Conservation (phyloP, 2,797 vertebrate genomes). For the Erpetoichthys calabaricus region DNA sequence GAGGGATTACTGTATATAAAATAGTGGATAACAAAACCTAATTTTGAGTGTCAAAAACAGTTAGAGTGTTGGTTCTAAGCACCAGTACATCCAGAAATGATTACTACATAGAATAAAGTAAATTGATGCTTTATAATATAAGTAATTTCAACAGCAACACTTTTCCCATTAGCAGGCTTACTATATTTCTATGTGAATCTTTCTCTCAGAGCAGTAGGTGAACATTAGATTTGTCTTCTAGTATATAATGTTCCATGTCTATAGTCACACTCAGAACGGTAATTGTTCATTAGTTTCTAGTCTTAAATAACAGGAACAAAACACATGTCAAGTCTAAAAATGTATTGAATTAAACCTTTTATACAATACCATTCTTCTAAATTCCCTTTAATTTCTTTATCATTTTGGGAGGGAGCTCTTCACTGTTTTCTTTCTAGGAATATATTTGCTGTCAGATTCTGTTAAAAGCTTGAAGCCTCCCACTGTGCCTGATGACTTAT, state of each 20-base stretch:
- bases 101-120: too few relatives aligned
- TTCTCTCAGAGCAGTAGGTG: background rate
- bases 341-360: background rate
- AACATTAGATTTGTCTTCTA: background rate
- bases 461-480: conserved; percentile 4
- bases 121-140: too few relatives aligned
- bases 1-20: too few relatives aligned
- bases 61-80: too few relatives aligned
- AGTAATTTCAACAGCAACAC: too few relatives aligned
- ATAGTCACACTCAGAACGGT: background rate
- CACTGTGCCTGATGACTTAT: conserved; percentile 3
- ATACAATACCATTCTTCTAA: background rate
- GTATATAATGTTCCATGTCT: conserved; percentile 1
- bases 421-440: conserved; percentile 2
- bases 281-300: background rate
- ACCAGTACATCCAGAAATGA: too few relatives aligned
- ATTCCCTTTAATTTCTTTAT: background rate
- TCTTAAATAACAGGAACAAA: background rate
- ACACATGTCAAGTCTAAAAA: background rate
- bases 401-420: background rate
- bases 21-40: too few relatives aligned
- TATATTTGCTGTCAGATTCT: conserved; percentile 2
- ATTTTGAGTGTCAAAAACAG: too few relatives aligned
- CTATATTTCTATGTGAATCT: background rate
- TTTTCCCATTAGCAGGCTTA: too few relatives aligned